Conservation (phyloP, 2,888 invertebrate genomes). For the Drosophila glabriapex region DNA sequence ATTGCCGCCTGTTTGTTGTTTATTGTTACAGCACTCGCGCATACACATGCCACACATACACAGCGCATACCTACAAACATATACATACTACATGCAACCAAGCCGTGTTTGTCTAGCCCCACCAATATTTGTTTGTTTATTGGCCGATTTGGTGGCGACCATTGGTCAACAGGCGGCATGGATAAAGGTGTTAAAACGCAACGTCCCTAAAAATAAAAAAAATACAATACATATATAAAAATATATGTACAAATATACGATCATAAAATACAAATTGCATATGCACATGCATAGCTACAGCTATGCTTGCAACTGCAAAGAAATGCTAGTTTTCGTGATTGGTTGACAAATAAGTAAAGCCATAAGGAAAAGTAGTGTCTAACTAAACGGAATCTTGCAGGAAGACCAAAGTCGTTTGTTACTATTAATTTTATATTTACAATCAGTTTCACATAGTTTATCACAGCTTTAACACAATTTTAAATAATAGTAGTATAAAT, state of each 20-base stretch:
- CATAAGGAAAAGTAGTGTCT: background rate
- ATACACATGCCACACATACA: slow-evolving; percentile 27
- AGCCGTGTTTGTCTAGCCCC: slow-evolving; percentile 69
- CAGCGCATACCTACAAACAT: background rate
- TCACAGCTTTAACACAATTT: background rate
- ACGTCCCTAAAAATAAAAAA: slow-evolving; percentile 27
- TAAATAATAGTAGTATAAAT: background rate
- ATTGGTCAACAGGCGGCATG: slow-evolving; percentile 56
- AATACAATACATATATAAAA: background rate
- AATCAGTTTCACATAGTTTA: background rate
- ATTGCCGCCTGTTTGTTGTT: slow-evolving; percentile 59
- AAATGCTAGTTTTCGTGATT: background rate
- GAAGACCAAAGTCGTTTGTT: background rate
- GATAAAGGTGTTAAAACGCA: slow-evolving; percentile 54
- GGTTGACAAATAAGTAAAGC: background rate
- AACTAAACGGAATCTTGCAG: background rate
- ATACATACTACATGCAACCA: slow-evolving; percentile 1
- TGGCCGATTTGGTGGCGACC: slow-evolving; percentile 75
- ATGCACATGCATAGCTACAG: slow-evolving; percentile 1
- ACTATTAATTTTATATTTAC: background rate
- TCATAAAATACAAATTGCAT: slow-evolving; percentile 8
- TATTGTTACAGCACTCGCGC: slow-evolving; percentile 70
- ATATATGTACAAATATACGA: background rate
- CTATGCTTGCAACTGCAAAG: background rate
- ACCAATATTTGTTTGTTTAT: slow-evolving; percentile 80